Base-by-base conservation (phyloP, 2,888 invertebrate species). In the Ypsolopha scabrella region DNA sequence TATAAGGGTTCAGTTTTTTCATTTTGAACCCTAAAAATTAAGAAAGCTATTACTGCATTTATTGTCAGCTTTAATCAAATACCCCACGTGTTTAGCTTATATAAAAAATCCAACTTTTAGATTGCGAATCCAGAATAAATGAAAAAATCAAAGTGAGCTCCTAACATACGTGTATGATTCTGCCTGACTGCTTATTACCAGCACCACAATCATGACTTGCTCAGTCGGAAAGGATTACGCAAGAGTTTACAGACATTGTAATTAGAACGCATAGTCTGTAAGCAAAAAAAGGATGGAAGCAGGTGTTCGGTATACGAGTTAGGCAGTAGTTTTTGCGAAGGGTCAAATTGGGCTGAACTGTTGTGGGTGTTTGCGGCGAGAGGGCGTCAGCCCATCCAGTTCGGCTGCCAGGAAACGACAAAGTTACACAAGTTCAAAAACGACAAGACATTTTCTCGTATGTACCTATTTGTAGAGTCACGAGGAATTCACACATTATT, bases 341-440 rank as follows among this genome's bases (percentile, higher is more conserved):
- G 50, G 50, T 50, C 41, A 13, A 50, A 48, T 9, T 48, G 33
- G 35, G 36, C 36, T 34, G 47, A 35, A 36, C 47, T 13, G 47
- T 8, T 13, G 37, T 11, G 37, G 37, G 37, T 14, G 47, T 43
- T 46, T 9, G 48, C 48, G 48, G 48, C 7, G 4, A 37, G 47
- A 35, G 50, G 47, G 41, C 41, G 48, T 14, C 45, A 24, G 34
- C 48, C 6, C 39, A 39, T 10, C 10, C 2, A n/a, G 39, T n/a
- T 10, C 14, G 10, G 48, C 71, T 65, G 65, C 66, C 68, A 61
- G 65, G 68, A 70, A 70, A 73, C 71, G 72, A 69, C 68, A 69
- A 72, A 75, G 71, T 75, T 73, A 74, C 67, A 67, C 8, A 33
- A 45, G 34, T 45, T 45, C 10, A 45, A 45, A 45, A 45, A 45